Evolutionary conservation across 1,140 invertebrate species (phyloP), one percentile per base, ranked within the genome.

Genomic region (Drosophila sulfurigaster): DNA sequence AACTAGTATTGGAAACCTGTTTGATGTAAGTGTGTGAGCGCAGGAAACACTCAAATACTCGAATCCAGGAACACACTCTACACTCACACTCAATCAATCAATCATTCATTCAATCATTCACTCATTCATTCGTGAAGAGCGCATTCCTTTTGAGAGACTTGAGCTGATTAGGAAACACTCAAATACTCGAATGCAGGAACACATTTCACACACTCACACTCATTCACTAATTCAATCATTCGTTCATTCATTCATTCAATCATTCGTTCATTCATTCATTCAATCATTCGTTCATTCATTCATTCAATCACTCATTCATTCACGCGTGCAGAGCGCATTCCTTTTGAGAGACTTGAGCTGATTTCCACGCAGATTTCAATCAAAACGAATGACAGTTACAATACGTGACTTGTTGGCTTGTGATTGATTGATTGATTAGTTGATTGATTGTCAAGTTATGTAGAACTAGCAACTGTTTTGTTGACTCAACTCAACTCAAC

Each of bases 381-480:
- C 74, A 48, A 78, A 86, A 85, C 78, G 82, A 75, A 58, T 82
- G 77, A 75, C 83, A 88, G 74, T 87, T 82, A 77, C 75, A 82
- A 71, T 79, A 82, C 79, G 71, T 67, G 51, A 75, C 16, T 43
- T 25, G 20, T 54, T 56, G 54, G 13, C 68, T 78, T 68, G 60
- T 63, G 38, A 52, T 68, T 48, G 45, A 75, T 43, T 43, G 28
- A 46, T 51, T 43, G 62, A 35, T 30, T 25, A 25, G 20, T 25
- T 25, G 20, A 25, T 25, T 25, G 56, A 43, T 63, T 51, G 15
- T 54, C 75, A 70, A 68, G 7, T 16, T 74, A 92, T 91, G 83
- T 91, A 91, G 91, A 91, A 91, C 91, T 92, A 92, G 91, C 87
- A 92, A 92, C 91, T 75, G 88, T 88, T 88, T 88, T 91, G 72